Evolutionary conservation across 2,888 invertebrate species (phyloP).

Genomic region (Lysandra coridon): DNA sequence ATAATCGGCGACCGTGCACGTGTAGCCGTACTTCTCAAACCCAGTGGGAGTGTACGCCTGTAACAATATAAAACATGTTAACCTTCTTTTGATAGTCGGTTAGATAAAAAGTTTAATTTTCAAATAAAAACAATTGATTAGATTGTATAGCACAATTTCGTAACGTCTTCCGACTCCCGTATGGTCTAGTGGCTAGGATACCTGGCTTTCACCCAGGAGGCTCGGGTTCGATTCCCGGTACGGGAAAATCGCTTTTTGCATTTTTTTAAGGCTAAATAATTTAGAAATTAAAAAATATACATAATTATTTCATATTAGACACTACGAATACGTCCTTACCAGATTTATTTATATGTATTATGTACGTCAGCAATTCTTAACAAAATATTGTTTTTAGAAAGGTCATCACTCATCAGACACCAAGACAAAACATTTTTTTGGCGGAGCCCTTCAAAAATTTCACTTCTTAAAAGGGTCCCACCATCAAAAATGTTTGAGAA

Average conservation of each 20-base stretch:
- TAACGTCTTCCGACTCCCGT: conserved; percentile 59
- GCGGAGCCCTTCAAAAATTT: no score
- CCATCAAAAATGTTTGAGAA: no score
- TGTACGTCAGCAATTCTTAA: no score
- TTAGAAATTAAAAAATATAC: no score
- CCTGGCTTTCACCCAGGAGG: conserved; percentile 87
- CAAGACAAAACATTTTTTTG: no score
- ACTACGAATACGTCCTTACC: no score
- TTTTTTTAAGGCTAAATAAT: not conserved
- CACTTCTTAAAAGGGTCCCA: no score
- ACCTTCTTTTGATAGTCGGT: not conserved
- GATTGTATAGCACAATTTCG: not conserved
- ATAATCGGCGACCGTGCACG: conserved; percentile 79
- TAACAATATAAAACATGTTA: conserved; percentile 49
- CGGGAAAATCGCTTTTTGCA: conserved; percentile 64
- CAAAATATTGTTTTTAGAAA: no score
- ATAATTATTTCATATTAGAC: no score
- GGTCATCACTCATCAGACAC: no score
- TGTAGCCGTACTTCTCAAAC: conserved; percentile 82
- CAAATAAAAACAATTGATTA: not conserved
- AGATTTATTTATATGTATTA: no score
- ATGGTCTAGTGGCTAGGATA: conserved; percentile 86
- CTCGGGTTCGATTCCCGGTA: conserved; percentile 88
- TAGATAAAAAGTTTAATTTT: not conserved
- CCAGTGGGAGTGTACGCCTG: conserved; percentile 83